Conservation (phyloP, 2,797 vertebrate species). For the Lutjanus argentimaculatus region DNA sequence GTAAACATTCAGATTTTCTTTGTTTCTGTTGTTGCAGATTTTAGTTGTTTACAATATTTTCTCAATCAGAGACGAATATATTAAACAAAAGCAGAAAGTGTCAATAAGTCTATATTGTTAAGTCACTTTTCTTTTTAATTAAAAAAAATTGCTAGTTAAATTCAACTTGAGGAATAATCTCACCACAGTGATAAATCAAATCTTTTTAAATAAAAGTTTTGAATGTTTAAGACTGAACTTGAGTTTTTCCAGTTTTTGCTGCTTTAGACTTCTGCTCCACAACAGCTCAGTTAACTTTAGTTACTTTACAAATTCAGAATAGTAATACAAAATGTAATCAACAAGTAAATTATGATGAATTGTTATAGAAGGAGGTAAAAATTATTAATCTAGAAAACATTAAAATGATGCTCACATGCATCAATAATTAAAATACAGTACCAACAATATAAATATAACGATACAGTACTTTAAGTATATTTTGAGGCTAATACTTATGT, state of each 20-base stretch:
- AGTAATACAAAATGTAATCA: not conserved
- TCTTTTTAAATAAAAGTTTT: not conserved
- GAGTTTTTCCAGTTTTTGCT: too few species aligned
- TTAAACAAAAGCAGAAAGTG: too few species aligned
- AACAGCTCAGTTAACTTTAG: not conserved
- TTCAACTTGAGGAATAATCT: not conserved
- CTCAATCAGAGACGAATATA: not conserved
- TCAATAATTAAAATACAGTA: too few species aligned
- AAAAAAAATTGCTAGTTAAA: not conserved
- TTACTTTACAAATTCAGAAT: not conserved
- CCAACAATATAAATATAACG: too few species aligned
- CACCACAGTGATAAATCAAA: too few species aligned
- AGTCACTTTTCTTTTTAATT: not conserved
- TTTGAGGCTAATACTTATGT: too few species aligned
- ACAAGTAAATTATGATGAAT: not conserved
- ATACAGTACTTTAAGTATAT: too few species aligned
- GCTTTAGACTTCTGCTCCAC: not conserved
- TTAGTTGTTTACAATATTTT: not conserved
- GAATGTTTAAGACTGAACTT: not conserved
- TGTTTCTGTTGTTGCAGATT: not conserved
- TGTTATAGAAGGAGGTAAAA: too few species aligned
- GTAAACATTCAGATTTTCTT: not conserved
- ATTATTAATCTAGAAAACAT: not conserved
- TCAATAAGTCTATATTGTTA: not conserved
- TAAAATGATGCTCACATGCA: too few species aligned